Evolutionary conservation across 64 coral and sea anemone genomes (phyloP).

Genomic region (Dendrophyllia cribrosa): DNA sequence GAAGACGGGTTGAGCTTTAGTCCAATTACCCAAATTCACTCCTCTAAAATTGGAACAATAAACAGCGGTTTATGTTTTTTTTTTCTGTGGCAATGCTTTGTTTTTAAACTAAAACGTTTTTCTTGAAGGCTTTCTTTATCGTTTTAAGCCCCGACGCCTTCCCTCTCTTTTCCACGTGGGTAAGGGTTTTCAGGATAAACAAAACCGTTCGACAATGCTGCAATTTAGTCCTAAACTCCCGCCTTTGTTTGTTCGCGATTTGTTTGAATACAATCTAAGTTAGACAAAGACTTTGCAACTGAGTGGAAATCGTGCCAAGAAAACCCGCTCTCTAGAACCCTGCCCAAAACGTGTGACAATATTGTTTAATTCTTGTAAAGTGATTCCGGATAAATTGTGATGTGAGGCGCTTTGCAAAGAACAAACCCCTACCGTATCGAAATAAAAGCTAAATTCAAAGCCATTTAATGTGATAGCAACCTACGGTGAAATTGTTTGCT

Average conservation of each 20-base stretch:
- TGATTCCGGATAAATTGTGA: slow-evolving; percentile 26
- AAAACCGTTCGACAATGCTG: slow-evolving; percentile 14
- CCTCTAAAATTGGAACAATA: slow-evolving; percentile 34
- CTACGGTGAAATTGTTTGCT: neutral
- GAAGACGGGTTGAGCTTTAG: slow-evolving; percentile 1
- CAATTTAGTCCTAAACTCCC: slow-evolving; percentile 43
- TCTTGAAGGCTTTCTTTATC: neutral
- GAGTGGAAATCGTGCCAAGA: slow-evolving; percentile 6
- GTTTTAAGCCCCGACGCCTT: neutral
- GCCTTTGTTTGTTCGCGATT: slow-evolving; percentile 35
- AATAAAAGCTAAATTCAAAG: slow-evolving; percentile 11
- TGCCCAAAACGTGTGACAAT: slow-evolving; percentile 21
- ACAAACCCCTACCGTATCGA: slow-evolving; percentile 6
- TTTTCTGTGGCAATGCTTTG: neutral
- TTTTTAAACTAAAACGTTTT: slow-evolving; percentile 12
- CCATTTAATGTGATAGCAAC: neutral
- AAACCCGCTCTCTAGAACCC: slow-evolving; percentile 9
- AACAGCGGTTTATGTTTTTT: neutral
- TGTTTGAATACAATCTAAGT: slow-evolving; percentile 49
- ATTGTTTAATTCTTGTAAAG: slow-evolving; percentile 38
- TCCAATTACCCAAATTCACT: neutral
- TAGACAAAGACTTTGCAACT: slow-evolving; percentile 52
- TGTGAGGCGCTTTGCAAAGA: neutral
- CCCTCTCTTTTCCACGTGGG: slow-evolving; percentile 40
- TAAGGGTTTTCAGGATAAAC: neutral